phyloP scores from a whole-genome alignment of 1,140 invertebrate species.

The Drosophila sproati region DNA sequence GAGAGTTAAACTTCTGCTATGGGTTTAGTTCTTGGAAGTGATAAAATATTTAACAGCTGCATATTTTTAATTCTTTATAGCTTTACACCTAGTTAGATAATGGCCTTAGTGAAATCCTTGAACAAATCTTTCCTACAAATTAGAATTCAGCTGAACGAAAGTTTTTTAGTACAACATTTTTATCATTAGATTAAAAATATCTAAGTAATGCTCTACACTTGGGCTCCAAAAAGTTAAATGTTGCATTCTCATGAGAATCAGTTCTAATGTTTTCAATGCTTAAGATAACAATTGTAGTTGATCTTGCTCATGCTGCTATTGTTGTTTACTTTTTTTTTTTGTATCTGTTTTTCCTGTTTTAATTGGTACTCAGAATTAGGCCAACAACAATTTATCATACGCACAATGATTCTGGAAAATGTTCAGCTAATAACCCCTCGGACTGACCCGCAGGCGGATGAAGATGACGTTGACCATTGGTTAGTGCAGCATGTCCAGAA shows the following conservation, averaged over 20 bases:
- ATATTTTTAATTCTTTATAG: too few species aligned
- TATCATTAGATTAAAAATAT: neutral
- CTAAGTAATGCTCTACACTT: constrained; percentile 17
- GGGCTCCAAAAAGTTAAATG: neutral
- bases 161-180: neutral
- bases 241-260: constrained; percentile 5
- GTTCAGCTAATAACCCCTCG: constrained; percentile 67
- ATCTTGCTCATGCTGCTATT: constrained; percentile 31
- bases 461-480: constrained; percentile 41
- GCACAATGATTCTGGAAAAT: constrained; percentile 57
- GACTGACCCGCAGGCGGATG: constrained; percentile 14
- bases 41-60: neutral
- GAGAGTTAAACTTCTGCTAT: too few species aligned
- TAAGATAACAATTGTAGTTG: constrained; percentile 42
- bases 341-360: constrained; percentile 52
- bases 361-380: constrained; percentile 72
- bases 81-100: too few species aligned
- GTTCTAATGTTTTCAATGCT: constrained; percentile 18
- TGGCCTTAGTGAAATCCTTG: too few species aligned
- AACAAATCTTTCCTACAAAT: too few species aligned
- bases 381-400: constrained; percentile 71
- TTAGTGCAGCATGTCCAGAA: neutral
- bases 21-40: neutral
- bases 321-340: constrained; percentile 9
- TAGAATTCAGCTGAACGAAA: too few species aligned